phyloP scores from a whole-genome alignment of 2,888 invertebrate species.

The Belgica antarctica region DNA sequence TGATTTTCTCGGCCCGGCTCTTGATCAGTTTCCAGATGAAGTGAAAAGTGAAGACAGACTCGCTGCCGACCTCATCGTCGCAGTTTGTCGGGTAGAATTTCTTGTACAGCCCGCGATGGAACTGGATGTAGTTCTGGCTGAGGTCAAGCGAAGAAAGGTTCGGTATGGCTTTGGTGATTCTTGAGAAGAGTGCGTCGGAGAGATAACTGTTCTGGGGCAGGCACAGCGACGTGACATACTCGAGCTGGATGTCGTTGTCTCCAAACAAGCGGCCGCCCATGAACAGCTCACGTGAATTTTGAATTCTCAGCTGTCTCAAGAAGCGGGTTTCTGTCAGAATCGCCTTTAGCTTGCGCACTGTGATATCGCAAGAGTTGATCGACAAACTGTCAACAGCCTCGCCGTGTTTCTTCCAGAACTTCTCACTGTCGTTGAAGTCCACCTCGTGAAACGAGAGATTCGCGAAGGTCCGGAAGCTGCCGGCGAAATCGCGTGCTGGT shows the following conservation, averaged over 20 bases:
- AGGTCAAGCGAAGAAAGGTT: conserved; percentile 63
- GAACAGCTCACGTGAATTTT: conserved; percentile 67
- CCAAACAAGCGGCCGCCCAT: conserved; percentile 71
- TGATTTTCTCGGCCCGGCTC: conserved; percentile 58
- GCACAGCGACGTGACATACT: conserved; percentile 61
- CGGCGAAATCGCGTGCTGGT: conserved; percentile 50
- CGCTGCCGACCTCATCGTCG: conserved; percentile 58
- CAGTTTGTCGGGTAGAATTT: conserved; percentile 63
- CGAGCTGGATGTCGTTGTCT: conserved; percentile 58
- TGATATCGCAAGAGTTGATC: conserved; percentile 62
- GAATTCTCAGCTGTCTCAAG: conserved; percentile 61
- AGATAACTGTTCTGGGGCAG: conserved; percentile 68
- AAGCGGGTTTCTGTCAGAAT: conserved; percentile 61
- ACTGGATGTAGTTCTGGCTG: conserved; percentile 68
- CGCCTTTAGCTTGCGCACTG: conserved; percentile 63
- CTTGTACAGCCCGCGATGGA: conserved; percentile 66
- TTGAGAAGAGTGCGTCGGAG: conserved; percentile 70
- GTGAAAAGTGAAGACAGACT: conserved; percentile 69
- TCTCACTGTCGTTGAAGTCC: conserved; percentile 49
- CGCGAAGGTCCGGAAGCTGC: conserved; percentile 49
- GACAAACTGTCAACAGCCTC: conserved; percentile 59
- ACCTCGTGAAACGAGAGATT: conserved; percentile 51
- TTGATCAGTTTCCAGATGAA: conserved; percentile 62
- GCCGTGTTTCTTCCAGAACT: conserved; percentile 63
- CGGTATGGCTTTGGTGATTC: conserved; percentile 63